Conservation (phyloP, 2,797 vertebrate species). For the Pempheris klunzingeri region DNA sequence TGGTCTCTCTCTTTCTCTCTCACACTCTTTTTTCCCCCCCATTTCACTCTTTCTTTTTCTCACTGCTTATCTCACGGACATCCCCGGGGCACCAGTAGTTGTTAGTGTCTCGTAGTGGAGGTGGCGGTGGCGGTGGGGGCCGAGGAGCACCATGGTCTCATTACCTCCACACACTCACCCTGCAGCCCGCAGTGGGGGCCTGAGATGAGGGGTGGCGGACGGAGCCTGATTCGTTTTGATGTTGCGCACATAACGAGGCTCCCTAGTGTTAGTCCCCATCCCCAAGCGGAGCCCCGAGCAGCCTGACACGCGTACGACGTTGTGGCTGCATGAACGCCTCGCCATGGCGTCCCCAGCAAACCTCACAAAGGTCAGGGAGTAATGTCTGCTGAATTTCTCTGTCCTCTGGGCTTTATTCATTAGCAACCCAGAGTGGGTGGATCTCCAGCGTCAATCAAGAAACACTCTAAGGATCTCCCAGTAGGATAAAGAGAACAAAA, state of each 20-base stretch:
- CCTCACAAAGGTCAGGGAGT: constrained; percentile 80
- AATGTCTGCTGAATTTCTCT: constrained; percentile 72
- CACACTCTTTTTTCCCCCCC: constrained; percentile 52
- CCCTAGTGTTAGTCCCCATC: constrained; percentile 72
- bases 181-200: constrained; percentile 60
- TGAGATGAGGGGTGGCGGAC: constrained; percentile 67
- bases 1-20: constrained; percentile 59
- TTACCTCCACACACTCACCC: constrained; percentile 79
- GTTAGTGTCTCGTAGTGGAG: constrained; percentile 77
- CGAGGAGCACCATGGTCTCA: constrained; percentile 75
- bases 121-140: constrained; percentile 76
- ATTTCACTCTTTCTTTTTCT: constrained; percentile 71
- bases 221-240: constrained; percentile 84
- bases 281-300: constrained; percentile 64
- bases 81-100: constrained; percentile 81
- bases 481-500: constrained; percentile 58
- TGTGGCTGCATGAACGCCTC: constrained; percentile 55
- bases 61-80: constrained; percentile 73
- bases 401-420: constrained; percentile 79
- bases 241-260: constrained; percentile 80
- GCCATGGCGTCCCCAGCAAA: constrained; percentile 63
- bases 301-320: constrained; percentile 58
- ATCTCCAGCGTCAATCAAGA: constrained; percentile 75
- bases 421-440: constrained; percentile 74
- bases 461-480: constrained; percentile 64